Evolutionary conservation across 1,140 invertebrate species (phyloP).

Genomic region (Microplitis demolitor): DNA sequence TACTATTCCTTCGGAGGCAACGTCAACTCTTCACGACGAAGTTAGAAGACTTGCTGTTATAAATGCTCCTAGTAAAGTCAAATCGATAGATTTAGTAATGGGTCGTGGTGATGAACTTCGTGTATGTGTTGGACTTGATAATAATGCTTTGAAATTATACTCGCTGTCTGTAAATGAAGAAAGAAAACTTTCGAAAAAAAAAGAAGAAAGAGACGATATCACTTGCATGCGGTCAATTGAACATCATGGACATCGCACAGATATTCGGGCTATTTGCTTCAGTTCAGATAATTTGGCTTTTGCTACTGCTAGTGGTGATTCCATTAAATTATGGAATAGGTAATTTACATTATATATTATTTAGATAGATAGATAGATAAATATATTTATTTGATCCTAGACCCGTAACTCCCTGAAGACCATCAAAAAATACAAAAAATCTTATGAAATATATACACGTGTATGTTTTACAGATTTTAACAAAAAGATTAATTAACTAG

Average conservation of each 20-base stretch:
- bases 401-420: no score
- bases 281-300: slow-evolving; percentile 89
- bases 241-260: slow-evolving; percentile 82
- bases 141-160: slow-evolving; percentile 74
- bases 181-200: background rate
- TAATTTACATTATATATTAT: slow-evolving; percentile 43
- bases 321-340: slow-evolving; percentile 94
- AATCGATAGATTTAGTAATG: slow-evolving; percentile 70
- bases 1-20: slow-evolving; percentile 32
- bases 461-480: no score
- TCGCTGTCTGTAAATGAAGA: slow-evolving; percentile 56
- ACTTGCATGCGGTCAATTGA: slow-evolving; percentile 56
- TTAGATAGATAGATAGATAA: no score
- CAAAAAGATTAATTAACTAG: no score
- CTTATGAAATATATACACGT: no score
- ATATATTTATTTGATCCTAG: no score
- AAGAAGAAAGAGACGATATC: slow-evolving; percentile 63
- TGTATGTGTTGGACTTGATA: slow-evolving; percentile 66
- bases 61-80: slow-evolving; percentile 71
- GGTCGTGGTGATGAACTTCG: slow-evolving; percentile 73
- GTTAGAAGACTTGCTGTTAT: slow-evolving; percentile 72
- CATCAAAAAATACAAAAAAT: no score
- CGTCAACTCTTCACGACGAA: slow-evolving; percentile 71
- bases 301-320: slow-evolving; percentile 83
- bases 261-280: slow-evolving; percentile 85